These are phyloP conservation scores for Andrena marginata DNA, from an alignment of 2,888 invertebrate species.

Conservation along the genomic window DNA sequence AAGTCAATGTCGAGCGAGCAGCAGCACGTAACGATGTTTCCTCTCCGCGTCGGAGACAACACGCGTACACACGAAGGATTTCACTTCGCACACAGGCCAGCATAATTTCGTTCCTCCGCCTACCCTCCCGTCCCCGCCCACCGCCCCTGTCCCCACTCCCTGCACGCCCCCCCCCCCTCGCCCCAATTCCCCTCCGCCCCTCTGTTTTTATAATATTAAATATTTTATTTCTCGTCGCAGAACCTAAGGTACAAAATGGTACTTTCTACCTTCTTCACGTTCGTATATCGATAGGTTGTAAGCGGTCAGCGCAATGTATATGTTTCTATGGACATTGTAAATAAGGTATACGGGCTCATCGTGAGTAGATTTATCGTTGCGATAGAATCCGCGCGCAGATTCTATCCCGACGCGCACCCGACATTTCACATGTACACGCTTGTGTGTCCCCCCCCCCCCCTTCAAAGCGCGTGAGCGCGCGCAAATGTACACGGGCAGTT, in stretches of 20 bases:
- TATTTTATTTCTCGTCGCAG: conserved; percentile 61
- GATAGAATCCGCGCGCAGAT: conserved; percentile 58
- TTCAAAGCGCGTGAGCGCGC: too few relatives aligned
- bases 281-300: conserved; percentile 70
- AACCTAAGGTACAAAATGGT: conserved; percentile 80
- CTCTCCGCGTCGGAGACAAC: conserved; percentile 57
- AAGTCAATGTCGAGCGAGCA: conserved; percentile 55
- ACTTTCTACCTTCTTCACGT: conserved; percentile 74
- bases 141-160: not conserved
- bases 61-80: conserved; percentile 56
- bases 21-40: conserved; percentile 54
- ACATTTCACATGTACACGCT: conserved; percentile 48
- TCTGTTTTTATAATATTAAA: conserved; percentile 8
- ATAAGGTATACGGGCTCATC: conserved; percentile 78
- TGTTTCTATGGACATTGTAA: conserved; percentile 81
- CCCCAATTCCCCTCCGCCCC: not conserved
- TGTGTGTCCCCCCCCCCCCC: too few relatives aligned
- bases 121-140: not conserved
- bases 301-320: conserved; percentile 74
- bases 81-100: conserved; percentile 77
- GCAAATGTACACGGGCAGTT: not conserved
- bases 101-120: conserved; percentile 57
- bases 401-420: conserved; percentile 50
- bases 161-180: not conserved
- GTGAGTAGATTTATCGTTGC: conserved; percentile 68